Conservation (phyloP, 2,797 vertebrate species). For the Tokudaia muenninki region DNA sequence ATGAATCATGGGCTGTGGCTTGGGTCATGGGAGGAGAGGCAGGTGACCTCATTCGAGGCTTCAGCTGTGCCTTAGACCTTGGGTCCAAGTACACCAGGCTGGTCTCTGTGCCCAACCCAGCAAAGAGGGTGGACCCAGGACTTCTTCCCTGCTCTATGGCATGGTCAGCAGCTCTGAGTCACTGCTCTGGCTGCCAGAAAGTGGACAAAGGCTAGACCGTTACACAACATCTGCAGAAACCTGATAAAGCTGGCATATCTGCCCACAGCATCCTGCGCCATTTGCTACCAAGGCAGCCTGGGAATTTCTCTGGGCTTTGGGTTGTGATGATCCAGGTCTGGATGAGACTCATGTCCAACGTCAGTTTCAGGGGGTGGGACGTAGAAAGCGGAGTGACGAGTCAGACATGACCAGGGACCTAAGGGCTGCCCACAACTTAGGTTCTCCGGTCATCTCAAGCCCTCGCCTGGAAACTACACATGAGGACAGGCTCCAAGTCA, state of each 20-base stretch:
- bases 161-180: not conserved
- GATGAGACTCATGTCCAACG: not conserved
- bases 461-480: not conserved
- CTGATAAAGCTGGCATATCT: not conserved
- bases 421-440: not conserved
- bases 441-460: not conserved
- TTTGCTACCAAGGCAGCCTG: not conserved
- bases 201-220: conserved; percentile 13
- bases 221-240: conserved; percentile 27
- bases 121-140: not conserved
- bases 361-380: not conserved
- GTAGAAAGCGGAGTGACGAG: not conserved
- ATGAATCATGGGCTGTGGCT: not conserved
- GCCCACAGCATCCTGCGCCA: not conserved
- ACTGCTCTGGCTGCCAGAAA: not conserved
- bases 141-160: not conserved
- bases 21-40: not conserved
- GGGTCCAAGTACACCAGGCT: not conserved
- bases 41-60: not conserved
- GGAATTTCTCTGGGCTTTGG: not conserved
- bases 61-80: not conserved
- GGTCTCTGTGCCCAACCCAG: not conserved
- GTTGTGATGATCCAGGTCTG: not conserved
- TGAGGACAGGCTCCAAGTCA: not conserved
- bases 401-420: not conserved